Percentiles rank a stretch among this genome's conserved stretches.
phyloP scores from a whole-genome alignment of 2,113 vertebrate species.

The Cygnus buccinator region DNA sequence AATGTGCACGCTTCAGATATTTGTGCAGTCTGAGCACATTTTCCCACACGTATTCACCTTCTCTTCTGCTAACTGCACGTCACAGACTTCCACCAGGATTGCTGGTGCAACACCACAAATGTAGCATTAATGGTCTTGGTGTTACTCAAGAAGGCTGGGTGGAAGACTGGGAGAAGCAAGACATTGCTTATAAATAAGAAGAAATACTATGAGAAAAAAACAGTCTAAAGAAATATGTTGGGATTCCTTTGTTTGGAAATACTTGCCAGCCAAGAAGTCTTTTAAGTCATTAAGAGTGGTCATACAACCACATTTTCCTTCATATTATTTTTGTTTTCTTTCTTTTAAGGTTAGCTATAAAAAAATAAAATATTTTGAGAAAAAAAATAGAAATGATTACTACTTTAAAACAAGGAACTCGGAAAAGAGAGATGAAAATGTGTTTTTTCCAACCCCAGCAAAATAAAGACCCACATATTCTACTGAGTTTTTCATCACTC shows the following conservation, averaged over 20 bases:
- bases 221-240: not conserved
- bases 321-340: not conserved
- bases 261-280: not conserved
- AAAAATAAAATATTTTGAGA: not conserved
- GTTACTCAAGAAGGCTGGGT: not conserved
- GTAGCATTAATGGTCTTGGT: not conserved
- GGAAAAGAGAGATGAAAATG: not conserved
- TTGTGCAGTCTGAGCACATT: fast-evolving
- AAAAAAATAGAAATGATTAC: not conserved
- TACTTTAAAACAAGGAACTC: not conserved
- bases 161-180: not conserved
- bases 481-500: not conserved
- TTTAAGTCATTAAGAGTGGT: not conserved
- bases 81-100: not conserved
- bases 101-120: not conserved
- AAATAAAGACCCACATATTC: not conserved
- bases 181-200: not conserved
- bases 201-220: not conserved
- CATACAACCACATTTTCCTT: not conserved
- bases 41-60: not conserved
- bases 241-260: not conserved
- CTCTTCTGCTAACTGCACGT: not conserved
- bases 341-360: not conserved
- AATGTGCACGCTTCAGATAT: not conserved
- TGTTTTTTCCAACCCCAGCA: not conserved